A percentile compares a stretch with the other conserved stretches of the same genome.
Conservation (phyloP, 2,797 vertebrate genomes). For the Cheirogaleus major region DNA sequence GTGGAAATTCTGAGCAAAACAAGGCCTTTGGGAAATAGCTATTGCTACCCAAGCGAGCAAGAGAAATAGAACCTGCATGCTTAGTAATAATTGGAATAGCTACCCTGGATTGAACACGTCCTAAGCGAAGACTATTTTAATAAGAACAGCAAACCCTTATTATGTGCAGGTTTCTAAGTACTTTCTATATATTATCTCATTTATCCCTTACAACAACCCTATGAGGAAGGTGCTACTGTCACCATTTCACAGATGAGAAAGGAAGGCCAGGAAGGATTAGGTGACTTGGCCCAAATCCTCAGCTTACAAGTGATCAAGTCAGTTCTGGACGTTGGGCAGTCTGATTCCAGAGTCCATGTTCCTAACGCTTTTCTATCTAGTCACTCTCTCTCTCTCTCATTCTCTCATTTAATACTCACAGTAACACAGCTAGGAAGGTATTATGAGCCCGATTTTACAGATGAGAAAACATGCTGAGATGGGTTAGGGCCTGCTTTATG, state of each 20-base stretch:
- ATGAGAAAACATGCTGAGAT: background rate
- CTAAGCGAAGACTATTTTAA: background rate
- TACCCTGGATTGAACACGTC: background rate
- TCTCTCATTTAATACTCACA: background rate
- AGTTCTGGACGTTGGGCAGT: too few species aligned
- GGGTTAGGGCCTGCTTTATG: background rate
- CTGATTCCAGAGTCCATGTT: background rate
- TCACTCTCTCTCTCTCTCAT: background rate
- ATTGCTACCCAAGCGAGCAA: background rate
- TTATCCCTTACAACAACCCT: background rate
- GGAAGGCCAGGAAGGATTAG: background rate
- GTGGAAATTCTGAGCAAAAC: constrained; percentile 12
- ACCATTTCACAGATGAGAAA: background rate
- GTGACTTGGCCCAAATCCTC: background rate
- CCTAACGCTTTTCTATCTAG: background rate
- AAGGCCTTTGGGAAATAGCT: background rate
- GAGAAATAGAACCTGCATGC: too few species aligned
- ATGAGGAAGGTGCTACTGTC: background rate
- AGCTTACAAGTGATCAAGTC: background rate
- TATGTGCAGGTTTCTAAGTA: background rate
- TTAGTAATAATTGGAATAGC: background rate
- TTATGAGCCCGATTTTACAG: background rate
- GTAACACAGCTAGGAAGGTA: background rate
- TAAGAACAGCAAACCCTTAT: background rate
- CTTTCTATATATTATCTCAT: background rate